Evolutionary conservation across 2,888 invertebrate species (phyloP).

Genomic region (Dicyrtoma fusca): DNA sequence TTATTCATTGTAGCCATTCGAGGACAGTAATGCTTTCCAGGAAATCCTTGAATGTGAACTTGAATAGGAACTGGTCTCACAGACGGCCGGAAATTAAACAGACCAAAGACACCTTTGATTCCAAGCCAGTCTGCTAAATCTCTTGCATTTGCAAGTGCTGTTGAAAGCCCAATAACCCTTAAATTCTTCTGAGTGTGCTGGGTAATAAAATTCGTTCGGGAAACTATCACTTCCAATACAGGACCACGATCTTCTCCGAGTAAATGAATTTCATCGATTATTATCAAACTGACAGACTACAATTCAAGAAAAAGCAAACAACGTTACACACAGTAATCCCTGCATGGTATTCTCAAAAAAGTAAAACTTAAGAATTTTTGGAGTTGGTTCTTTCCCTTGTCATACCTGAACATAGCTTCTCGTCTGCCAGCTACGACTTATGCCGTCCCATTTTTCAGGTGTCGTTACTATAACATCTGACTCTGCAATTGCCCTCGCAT

Average conservation of each 20-base stretch:
- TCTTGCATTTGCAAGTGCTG: constrained; percentile 93
- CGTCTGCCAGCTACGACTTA: constrained; percentile 97
- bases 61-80: constrained; percentile 97
- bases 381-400: too few species aligned
- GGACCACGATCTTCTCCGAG: constrained; percentile 88
- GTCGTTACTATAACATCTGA: constrained; percentile 97
- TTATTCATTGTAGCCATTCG: constrained; percentile 99
- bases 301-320: constrained; percentile 6
- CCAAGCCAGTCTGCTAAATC: constrained; percentile 97
- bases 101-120: constrained; percentile 74
- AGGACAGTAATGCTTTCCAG: constrained; percentile 98
- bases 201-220: constrained; percentile 93
- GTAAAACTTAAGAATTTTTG: neutral
- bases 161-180: constrained; percentile 92
- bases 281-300: constrained; percentile 79
- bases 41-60: constrained; percentile 91
- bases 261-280: constrained; percentile 98
- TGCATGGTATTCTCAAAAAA: neutral
- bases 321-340: neutral
- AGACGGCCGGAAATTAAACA: constrained; percentile 97
- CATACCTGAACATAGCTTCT: constrained; percentile 81
- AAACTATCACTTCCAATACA: constrained; percentile 95
- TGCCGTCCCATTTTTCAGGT: constrained; percentile 99
- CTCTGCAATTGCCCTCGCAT: constrained; percentile 76
- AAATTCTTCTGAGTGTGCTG: constrained; percentile 81